phyloP scores from a whole-genome alignment of 2,113 vertebrate genomes.

The Rostratula benghalensis region DNA sequence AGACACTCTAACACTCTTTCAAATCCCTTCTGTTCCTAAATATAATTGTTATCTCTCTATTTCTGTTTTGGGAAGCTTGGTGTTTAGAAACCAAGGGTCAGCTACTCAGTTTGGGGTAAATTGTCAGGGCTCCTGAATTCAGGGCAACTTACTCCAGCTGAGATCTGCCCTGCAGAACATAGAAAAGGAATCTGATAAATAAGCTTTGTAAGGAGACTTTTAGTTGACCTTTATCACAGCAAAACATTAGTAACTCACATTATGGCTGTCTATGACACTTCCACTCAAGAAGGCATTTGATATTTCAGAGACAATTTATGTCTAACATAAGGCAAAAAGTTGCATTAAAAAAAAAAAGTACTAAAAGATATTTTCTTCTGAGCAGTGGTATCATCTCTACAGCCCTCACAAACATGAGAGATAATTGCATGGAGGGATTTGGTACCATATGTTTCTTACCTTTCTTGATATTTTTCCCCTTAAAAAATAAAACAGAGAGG shows the following conservation, averaged over 20 bases:
- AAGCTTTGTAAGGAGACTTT: not conserved
- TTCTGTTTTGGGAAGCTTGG: not conserved
- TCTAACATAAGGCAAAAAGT: not conserved
- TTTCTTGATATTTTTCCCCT: not conserved
- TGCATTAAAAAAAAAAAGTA: not conserved
- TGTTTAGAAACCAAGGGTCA: not conserved
- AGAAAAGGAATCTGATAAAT: not conserved
- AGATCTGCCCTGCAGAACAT: not conserved
- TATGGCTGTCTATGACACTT: not conserved
- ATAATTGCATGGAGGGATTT: not conserved
- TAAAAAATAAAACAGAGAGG: not conserved
- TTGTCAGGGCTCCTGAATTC: not conserved
- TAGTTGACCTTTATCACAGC: conserved; percentile 11
- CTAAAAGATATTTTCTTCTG: not conserved
- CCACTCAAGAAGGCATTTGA: not conserved
- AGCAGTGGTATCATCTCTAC: not conserved
- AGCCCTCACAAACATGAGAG: not conserved
- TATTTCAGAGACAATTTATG: not conserved
- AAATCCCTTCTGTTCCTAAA: not conserved
- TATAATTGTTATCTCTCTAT: not conserved
- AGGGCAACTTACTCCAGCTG: not conserved
- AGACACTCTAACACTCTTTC: not conserved
- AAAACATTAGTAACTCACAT: conserved; percentile 13
- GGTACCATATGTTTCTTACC: not conserved
- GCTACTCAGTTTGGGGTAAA: not conserved